Base-by-base conservation (phyloP, 2,797 vertebrate genomes). In the Oreonectes daqikongensis region DNA sequence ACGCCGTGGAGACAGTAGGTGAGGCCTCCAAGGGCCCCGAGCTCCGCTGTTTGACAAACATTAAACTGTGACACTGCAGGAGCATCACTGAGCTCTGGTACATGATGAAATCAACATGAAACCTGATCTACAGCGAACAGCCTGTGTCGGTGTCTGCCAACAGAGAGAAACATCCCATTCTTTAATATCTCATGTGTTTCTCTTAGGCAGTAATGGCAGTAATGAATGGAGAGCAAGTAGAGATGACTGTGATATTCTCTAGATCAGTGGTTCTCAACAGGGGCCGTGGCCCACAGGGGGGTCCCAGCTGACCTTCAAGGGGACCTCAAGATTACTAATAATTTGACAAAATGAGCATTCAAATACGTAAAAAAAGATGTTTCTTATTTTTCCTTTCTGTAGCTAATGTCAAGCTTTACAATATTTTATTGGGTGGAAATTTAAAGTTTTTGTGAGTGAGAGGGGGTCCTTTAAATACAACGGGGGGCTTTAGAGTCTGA, bases 41-140 rank as follows among this genome's bases (percentile, higher is more conserved):
- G 84, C 69, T 74, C 81, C 68, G 38, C 82, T 85, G 84, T 87
- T 82, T 68, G 82, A 82, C 22, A 82, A 81, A 84, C 85, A 59
- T 69, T 59, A 60, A 12, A 44, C 52, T 89, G 85, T 83, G 85
- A 86, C 86, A 90, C 89, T 91, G 24, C 73, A 75, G 12, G 24
- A 64, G 44, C 12, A 0, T 69, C 65, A 55, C 50, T n/a, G n/a
- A n/a, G 52, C 52, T 59, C 46, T 22, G 38, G 55, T 59, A 65
- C 57, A 74, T 80, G 78, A 80, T 69, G 78, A 80, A 80, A 80
- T 75, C 72, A 44, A 70, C 40, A 59, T 10, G 67, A 80, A 80
- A 80, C 78, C 67, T 70, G 30, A 53, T 74, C 57, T 73, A 52
- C 59, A 15, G 32, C 9, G 7, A 59, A 57, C 61, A 59, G 35